Base-by-base conservation (phyloP, 2,888 invertebrate genomes). In the Orthosia gothica region DNA sequence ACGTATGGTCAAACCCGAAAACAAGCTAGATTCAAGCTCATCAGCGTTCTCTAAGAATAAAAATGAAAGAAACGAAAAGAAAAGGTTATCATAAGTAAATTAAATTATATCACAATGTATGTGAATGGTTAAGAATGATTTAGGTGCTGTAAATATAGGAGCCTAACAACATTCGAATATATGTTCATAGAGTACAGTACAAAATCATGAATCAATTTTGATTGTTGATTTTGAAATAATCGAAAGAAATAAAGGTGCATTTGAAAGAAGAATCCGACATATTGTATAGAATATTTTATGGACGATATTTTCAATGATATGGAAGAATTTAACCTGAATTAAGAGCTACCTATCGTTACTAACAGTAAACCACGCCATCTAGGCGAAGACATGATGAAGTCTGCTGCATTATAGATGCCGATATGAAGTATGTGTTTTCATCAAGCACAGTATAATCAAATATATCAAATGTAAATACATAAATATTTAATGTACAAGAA, bases 1-100 rank as follows among this genome's bases (percentile, higher is more conserved):
- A 86, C 92, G 96, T 62, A 96, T 94, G 92, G 88, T 87, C 0
- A 95, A 92, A 73, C 91, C 93, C 0, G 92, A 93, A 15, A 88
- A 74, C n/a, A 95, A 92, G 73, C 65, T 87, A 26, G 91, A 90
- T 61, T 85, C 78, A 26, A 85, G 76, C 18, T 66, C 79, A 52
- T 75, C 89, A 16, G 67, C 79, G n/a, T 82, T 85, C 64, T 82
- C 88, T 13, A 91, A 89, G 69, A 93, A 91, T 83, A 90, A 89
- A 78, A 88, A 80, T 67, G 90, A 91, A 45, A 89, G 87, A 82
- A 84, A 81, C 49, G 93, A 93, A 62, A 93, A 91, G 82, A 93
- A 92, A 74, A 93, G 91, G 82, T 88, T 91, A 59, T 90, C 89
- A 74, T 82, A 79, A 79, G 68, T 82, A 58, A 79, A 52, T 71